Evolutionary conservation across 2,888 invertebrate genomes (phyloP).

Genomic region (Eurytoma californica): DNA sequence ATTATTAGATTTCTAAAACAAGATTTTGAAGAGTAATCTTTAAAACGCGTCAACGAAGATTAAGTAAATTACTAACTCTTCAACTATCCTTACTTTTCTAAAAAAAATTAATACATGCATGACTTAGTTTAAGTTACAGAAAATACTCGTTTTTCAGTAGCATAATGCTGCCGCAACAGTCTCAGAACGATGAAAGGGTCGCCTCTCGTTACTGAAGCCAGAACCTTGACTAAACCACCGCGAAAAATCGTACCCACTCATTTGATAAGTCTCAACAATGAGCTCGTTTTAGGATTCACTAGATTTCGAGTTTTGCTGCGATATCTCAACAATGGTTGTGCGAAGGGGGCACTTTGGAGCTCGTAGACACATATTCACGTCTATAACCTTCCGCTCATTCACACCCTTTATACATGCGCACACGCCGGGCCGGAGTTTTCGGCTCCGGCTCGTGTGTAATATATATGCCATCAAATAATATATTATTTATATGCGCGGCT

Average conservation of each 20-base stretch:
- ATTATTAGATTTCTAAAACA: too few relatives aligned
- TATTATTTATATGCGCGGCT: slow-evolving; percentile 34
- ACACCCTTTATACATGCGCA: not conserved
- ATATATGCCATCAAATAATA: slow-evolving; percentile 41
- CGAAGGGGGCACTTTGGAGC: slow-evolving; percentile 48
- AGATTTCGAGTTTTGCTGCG: slow-evolving; percentile 26
- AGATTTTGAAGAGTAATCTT: too few relatives aligned
- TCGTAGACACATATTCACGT: slow-evolving; percentile 13
- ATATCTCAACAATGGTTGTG: slow-evolving; percentile 48
- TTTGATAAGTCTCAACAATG: not conserved
- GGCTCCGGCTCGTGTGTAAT: not conserved
- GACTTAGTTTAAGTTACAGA: too few relatives aligned
- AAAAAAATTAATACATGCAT: too few relatives aligned
- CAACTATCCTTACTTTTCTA: too few relatives aligned
- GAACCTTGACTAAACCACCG: slow-evolving; percentile 20
- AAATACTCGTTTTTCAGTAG: too few relatives aligned
- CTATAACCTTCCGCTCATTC: slow-evolving; percentile 5
- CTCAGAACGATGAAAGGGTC: too few relatives aligned
- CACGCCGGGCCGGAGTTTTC: not conserved
- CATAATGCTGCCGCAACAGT: too few relatives aligned
- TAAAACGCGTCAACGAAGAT: too few relatives aligned
- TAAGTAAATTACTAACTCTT: too few relatives aligned
- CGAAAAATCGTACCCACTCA: slow-evolving; percentile 23
- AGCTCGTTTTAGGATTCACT: not conserved
- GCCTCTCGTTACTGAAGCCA: not conserved